Evolutionary conservation across 1,140 invertebrate genomes (phyloP), one percentile per base, ranked within the genome.

Genomic region (Laupala kohalensis): DNA sequence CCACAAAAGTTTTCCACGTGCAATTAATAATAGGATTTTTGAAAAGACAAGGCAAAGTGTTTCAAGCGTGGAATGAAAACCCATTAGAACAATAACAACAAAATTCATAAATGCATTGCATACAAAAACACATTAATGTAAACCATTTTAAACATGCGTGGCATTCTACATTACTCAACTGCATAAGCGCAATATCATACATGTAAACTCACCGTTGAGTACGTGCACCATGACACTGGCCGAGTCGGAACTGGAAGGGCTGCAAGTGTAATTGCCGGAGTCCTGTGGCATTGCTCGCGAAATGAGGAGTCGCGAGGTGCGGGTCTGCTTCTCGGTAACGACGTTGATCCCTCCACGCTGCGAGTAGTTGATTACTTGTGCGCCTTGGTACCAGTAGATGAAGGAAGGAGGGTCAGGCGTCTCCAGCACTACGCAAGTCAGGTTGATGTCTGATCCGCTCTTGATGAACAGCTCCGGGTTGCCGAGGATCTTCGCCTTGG

Each of bases 311-410:
- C 90, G 86, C 73, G 91, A 93, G 71, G 91, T 94, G 71, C 92
- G 86, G 28, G 90, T 93, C 74, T 91, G 87, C 77, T 93, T 92
- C 77, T 94, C 92, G 0, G 92, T 94, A 25, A 94, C 88, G 25
- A 95, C 92, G 76, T 86, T 92, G 76, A 95, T 93, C 64, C 92
- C 90, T 53, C 92, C 89, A 19, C 92, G 85, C 76, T 91, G 87
- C 69, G 90, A 92, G 80, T 95, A 94, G 83, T 94, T 95, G 78
- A 95, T 92, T 73, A 95, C 90, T 78, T 91, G 87, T 13, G 87
- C 87, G 65, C 92, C 92, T 75, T 91, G 90, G 80, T 94, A 94
- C 93, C 93, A 95, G 80, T 93, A 93, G 80, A 96, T 94, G 81
- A 93, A 94, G 76, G 88, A 88, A 62, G 93, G 93, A n/a, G 92